Conservation (phyloP, 2,888 invertebrate genomes). For the Hypomecis atomaria region DNA sequence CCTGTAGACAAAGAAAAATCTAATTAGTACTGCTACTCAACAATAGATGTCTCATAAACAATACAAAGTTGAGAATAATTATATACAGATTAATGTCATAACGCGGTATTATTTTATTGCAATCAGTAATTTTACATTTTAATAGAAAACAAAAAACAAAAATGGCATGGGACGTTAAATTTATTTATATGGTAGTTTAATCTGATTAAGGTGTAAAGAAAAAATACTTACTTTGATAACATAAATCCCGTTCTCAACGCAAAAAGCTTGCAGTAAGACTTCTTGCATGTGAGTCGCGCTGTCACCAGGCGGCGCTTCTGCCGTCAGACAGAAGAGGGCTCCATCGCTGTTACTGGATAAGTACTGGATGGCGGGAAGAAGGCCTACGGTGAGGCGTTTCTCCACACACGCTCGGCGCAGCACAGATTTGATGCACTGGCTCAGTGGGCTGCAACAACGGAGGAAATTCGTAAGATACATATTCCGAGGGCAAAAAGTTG, state of each 20-base stretch:
- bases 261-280: slow-evolving; percentile 90
- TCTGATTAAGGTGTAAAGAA: background rate
- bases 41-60: slow-evolving; percentile 23
- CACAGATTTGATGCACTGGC: slow-evolving; percentile 82
- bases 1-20: slow-evolving; percentile 74
- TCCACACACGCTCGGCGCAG: slow-evolving; percentile 82
- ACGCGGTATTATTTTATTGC: too few relatives aligned
- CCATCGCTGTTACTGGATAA: slow-evolving; percentile 85
- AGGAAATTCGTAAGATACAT: slow-evolving; percentile 35
- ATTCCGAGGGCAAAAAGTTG: slow-evolving; percentile 9
- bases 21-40: slow-evolving; percentile 42
- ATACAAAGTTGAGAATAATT: too few relatives aligned
- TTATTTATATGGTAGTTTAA: background rate
- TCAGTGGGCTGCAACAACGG: slow-evolving; percentile 75
- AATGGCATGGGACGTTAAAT: too few relatives aligned
- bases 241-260: slow-evolving; percentile 91
- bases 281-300: slow-evolving; percentile 92
- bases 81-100: too few relatives aligned
- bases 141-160: too few relatives aligned
- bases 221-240: slow-evolving; percentile 86
- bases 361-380: slow-evolving; percentile 86
- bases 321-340: slow-evolving; percentile 88
- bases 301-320: slow-evolving; percentile 88
- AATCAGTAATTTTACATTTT: too few relatives aligned
- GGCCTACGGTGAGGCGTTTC: slow-evolving; percentile 86